phyloP scores from a whole-genome alignment of 2,797 vertebrate species.

The Thunnus albacares region DNA sequence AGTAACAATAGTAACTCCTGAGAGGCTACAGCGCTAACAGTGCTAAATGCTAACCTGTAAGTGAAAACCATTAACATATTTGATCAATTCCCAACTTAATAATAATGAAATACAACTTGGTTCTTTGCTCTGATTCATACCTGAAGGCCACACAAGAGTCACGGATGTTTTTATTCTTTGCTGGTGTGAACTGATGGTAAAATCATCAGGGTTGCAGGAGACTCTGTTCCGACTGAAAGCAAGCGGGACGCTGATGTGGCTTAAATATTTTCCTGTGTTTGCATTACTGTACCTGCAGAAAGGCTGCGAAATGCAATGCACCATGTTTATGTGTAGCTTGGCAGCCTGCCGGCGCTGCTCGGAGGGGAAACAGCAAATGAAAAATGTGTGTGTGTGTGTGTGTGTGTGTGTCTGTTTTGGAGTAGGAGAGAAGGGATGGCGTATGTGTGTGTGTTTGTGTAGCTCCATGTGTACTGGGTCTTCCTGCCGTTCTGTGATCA shows the following conservation, averaged over 20 bases:
- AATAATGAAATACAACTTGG: conserved; percentile 34
- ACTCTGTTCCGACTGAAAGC: conserved; percentile 29
- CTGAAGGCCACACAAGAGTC: not conserved
- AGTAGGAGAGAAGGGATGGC: conserved; percentile 25
- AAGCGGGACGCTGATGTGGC: conserved; percentile 60
- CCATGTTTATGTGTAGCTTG: conserved; percentile 76
- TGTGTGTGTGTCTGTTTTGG: conserved; percentile 54
- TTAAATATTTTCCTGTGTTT: conserved; percentile 70
- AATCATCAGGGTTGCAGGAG: conserved; percentile 33
- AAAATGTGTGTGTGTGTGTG: conserved; percentile 62
- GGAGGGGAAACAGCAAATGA: conserved; percentile 57
- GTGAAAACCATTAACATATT: conserved; percentile 21
- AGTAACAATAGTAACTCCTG: not conserved
- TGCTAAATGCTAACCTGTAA: conserved; percentile 8
- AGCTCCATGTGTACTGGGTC: conserved; percentile 47
- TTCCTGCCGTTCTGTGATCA: conserved; percentile 76
- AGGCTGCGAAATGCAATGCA: conserved; percentile 73
- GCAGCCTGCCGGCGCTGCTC: conserved; percentile 72
- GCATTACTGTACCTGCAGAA: conserved; percentile 77
- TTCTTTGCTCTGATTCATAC: conserved; percentile 24
- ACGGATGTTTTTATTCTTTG: conserved; percentile 15
- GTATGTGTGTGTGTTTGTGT: conserved; percentile 32
- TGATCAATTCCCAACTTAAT: conserved; percentile 16
- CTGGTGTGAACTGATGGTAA: conserved; percentile 34
- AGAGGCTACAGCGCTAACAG: not conserved